Conservation (phyloP, 2,888 invertebrate genomes). For the Heliconius sara region DNA sequence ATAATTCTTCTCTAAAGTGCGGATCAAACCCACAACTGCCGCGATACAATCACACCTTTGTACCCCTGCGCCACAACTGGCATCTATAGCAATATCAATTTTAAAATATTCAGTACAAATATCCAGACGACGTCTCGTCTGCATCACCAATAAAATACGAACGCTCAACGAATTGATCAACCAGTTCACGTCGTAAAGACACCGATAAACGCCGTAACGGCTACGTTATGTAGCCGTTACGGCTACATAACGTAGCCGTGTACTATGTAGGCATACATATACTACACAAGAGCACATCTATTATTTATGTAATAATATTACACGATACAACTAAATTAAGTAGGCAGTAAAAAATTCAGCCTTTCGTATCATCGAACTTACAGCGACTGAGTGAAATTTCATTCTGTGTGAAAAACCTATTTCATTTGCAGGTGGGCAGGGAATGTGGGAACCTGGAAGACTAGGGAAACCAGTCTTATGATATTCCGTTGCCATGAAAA, state of each 20-base stretch:
- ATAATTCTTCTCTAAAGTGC: too few species aligned
- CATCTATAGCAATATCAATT: too few species aligned
- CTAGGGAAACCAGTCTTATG: too few species aligned
- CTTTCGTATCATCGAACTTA: background rate
- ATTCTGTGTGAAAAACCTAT: too few species aligned
- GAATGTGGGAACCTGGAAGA: too few species aligned
- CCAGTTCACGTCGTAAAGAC: constrained; percentile 26
- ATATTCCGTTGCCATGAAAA: too few species aligned
- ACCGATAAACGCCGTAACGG: constrained; percentile 22
- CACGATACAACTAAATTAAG: constrained; percentile 10
- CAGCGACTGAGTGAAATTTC: background rate
- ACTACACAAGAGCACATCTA: constrained; percentile 5
- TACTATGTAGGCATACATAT: background rate
- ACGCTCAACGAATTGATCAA: constrained; percentile 33
- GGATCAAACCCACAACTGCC: too few species aligned
- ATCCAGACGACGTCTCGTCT: constrained; percentile 32
- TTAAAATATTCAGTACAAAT: background rate
- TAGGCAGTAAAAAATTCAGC: background rate
- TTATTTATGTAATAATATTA: constrained; percentile 17
- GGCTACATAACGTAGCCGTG: too few species aligned
- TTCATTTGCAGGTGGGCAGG: too few species aligned
- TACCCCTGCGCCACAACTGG: too few species aligned
- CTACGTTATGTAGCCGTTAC: constrained; percentile 21
- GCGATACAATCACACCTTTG: too few species aligned
- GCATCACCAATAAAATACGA: constrained; percentile 49